A percentile compares a stretch with the other conserved stretches of the same genome.
These are phyloP conservation scores for Vulpes ferrilata DNA, from an alignment of 2,113 vertebrate species.

Conservation along the genomic window DNA sequence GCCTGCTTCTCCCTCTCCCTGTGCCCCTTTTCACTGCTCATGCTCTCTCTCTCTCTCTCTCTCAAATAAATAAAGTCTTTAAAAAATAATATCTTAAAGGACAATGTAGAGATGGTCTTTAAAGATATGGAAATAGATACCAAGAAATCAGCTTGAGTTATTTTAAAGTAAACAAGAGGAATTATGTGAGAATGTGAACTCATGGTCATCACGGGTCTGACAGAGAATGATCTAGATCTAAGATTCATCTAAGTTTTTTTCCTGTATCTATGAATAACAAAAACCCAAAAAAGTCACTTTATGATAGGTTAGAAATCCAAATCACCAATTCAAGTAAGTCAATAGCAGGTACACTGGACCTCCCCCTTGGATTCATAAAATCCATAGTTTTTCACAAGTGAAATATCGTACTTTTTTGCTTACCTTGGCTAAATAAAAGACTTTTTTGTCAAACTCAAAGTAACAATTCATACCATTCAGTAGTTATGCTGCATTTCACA, in stretches of 20 bases:
- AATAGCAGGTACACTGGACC: not conserved
- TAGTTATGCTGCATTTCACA: slow-evolving; percentile 30
- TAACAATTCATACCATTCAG: not conserved
- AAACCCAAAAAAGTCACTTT: not conserved
- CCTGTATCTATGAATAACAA: not conserved
- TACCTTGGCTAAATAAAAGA: slow-evolving; percentile 65
- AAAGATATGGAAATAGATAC: not conserved
- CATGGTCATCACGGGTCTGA: not conserved
- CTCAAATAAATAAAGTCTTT: not conserved
- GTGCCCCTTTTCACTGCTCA: too few relatives aligned
- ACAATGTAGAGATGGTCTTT: not conserved
- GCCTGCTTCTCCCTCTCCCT: too few relatives aligned
- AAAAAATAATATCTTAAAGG: not conserved
- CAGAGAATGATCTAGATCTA: not conserved
- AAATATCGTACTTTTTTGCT: slow-evolving; percentile 60
- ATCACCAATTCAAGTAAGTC: slow-evolving; percentile 50
- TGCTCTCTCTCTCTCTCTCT: too few relatives aligned
- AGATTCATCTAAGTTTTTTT: not conserved
- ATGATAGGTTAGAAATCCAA: not conserved
- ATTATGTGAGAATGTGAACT: not conserved
- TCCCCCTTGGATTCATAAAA: slow-evolving; percentile 60
- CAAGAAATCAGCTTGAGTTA: not conserved
- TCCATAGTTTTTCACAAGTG: slow-evolving; percentile 24
- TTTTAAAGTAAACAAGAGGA: not conserved
- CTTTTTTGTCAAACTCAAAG: slow-evolving; percentile 38